Conservation (phyloP, 2,888 invertebrate species). For the Apamea monoglypha region DNA sequence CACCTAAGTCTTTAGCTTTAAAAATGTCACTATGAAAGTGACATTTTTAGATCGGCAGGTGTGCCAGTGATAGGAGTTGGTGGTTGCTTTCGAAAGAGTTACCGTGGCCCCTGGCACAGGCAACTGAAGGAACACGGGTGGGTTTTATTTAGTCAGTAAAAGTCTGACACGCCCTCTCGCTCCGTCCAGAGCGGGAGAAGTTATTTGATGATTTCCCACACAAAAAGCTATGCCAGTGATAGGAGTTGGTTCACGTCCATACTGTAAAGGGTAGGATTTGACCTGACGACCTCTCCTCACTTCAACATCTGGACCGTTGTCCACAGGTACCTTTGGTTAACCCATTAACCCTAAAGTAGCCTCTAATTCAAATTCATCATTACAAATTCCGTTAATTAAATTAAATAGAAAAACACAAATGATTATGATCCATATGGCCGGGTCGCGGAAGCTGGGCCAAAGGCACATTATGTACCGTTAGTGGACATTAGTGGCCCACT, state of each 20-base stretch:
- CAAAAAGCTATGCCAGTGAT: neutral
- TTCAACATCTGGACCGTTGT: neutral
- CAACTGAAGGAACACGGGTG: too few species aligned
- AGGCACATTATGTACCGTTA: conserved; percentile 69
- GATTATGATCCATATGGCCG: conserved; percentile 49
- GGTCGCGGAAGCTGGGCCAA: conserved; percentile 54
- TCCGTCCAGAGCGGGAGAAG: too few species aligned
- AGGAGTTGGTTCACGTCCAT: neutral
- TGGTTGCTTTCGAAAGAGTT: too few species aligned
- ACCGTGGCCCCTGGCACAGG: too few species aligned
- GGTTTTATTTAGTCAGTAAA: too few species aligned
- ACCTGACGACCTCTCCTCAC: neutral
- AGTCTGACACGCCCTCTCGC: too few species aligned
- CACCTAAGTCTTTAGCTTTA: neutral
- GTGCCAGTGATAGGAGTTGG: neutral
- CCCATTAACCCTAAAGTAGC: neutral
- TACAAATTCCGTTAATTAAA: conserved; percentile 46
- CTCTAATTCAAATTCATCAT: neutral
- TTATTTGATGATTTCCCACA: too few species aligned
- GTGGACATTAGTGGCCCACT: conserved; percentile 66
- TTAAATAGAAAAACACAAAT: conserved; percentile 53
- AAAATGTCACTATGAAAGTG: too few species aligned
- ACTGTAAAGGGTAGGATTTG: neutral
- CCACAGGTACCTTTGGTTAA: neutral
- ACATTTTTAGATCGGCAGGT: neutral